Evolutionary conservation across 2,113 vertebrate genomes (phyloP), one percentile per base, ranked within the genome.

Genomic region (Onychorhynchus coronatus): DNA sequence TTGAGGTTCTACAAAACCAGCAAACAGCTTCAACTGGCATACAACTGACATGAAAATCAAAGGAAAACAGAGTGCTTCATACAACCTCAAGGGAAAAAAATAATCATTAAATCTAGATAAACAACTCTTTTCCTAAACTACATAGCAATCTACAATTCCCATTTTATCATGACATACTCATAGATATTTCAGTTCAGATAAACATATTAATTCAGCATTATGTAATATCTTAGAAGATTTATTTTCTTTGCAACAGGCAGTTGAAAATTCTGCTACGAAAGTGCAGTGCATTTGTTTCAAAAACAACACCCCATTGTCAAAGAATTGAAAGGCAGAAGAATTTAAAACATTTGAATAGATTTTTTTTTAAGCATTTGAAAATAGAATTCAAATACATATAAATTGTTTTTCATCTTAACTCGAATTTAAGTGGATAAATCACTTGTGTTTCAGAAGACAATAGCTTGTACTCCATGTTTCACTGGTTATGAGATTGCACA

Each of bases 381-480:
- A 37, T 90, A 61, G 21, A 90, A 41, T 72, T 95, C 76, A 61
- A 80, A 94, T 21, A 80, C 61, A 81, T 53, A 72, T 55, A 88
- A 79, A 91, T 93, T 95, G 84, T 77, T 97, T 97, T 97, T 92
- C 78, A 94, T 82, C 68, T 94, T 90, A 94, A 85, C 67, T 91
- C 49, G 72, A 93, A 95, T 91, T 66, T 75, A 97, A 98, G 98
- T 93, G 97, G 95, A 94, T 97, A 96, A 96, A 97, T 96, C 97
- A 97, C 97, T 98, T 97, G 90, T 96, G 93, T 89, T 96, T 96
- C 80, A 95, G 97, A 97, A 95, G 95, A 96, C 98, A 98, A 98
- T 97, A 97, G 97, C 97, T 98, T 97, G 97, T 92, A 95, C 96
- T 97, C 96, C 93, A 93, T 94, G 97, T 98, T 97, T 98, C 97